These are phyloP conservation scores for Ornithoptera priamus DNA, from an alignment of 2,888 invertebrate genomes.

Conservation along the genomic window DNA sequence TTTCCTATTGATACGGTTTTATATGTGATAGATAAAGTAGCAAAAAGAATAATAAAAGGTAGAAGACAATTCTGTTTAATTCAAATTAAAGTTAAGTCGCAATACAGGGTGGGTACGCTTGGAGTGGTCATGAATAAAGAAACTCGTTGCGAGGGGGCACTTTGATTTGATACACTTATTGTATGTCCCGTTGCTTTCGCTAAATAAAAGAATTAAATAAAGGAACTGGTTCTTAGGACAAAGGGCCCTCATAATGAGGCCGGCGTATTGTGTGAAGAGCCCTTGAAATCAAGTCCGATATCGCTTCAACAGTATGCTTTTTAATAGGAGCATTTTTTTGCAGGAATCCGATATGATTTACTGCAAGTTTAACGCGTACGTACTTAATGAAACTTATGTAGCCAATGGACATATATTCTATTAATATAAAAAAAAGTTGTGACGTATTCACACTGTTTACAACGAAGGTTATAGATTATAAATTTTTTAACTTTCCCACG, in stretches of 20 bases:
- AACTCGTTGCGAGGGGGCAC: conserved; percentile 61
- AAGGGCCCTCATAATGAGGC: conserved; percentile 78
- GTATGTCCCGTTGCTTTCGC: conserved; percentile 66
- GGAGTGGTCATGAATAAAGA: conserved; percentile 70
- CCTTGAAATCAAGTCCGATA: conserved; percentile 64
- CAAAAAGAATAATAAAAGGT: conserved; percentile 30
- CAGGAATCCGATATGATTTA: conserved; percentile 32
- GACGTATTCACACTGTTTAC: neutral
- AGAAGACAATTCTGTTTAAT: conserved; percentile 58
- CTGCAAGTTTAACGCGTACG: conserved; percentile 23
- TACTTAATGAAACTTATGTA: conserved; percentile 8
- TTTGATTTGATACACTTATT: conserved; percentile 77
- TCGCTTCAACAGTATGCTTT: conserved; percentile 68
- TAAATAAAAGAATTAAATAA: conserved; percentile 61
- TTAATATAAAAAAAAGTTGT: neutral
- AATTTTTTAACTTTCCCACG: neutral
- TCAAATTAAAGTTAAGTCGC: conserved; percentile 67
- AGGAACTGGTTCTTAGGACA: conserved; percentile 78
- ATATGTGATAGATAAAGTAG: neutral
- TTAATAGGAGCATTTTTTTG: conserved; percentile 56
- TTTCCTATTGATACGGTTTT: neutral
- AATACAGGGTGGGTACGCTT: conserved; percentile 48
- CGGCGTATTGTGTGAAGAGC: conserved; percentile 74
- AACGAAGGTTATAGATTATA: neutral
- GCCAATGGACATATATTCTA: neutral